Evolutionary conservation across 1,140 invertebrate genomes (phyloP).

Genomic region (Conus ventricosus): DNA sequence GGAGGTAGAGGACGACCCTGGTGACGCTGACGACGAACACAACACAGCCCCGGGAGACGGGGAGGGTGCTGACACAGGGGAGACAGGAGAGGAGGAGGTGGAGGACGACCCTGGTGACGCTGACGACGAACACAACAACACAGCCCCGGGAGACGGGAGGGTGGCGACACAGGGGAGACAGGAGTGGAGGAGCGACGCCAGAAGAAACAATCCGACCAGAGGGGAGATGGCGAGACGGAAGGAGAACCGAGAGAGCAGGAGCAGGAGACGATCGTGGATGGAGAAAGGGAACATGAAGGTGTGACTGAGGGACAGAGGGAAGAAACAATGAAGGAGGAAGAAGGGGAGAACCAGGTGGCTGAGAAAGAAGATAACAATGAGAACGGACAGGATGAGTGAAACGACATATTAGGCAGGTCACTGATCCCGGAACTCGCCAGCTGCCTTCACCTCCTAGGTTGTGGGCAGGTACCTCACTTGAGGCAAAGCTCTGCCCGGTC

Average conservation of each 20-base stretch:
- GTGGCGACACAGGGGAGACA: too few relatives aligned
- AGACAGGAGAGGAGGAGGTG: neutral
- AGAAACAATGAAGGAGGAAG: neutral
- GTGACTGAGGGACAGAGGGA: too few relatives aligned
- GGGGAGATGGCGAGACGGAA: neutral
- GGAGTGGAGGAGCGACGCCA: neutral
- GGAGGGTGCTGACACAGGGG: neutral
- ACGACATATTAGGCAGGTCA: neutral
- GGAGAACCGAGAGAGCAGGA: neutral
- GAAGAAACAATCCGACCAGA: too few relatives aligned
- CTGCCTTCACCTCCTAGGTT: too few relatives aligned
- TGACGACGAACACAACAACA: neutral
- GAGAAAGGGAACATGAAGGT: too few relatives aligned
- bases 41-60: neutral
- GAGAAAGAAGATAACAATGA: neutral
- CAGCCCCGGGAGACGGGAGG: neutral
- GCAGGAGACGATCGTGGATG: neutral
- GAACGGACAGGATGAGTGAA: neutral
- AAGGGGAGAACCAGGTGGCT: neutral
- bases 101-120: neutral
- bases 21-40: neutral
- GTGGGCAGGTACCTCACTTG: too few relatives aligned
- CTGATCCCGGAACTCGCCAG: too few relatives aligned
- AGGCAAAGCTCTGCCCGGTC: too few relatives aligned
- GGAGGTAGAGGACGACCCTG: neutral